phyloP scores from a whole-genome alignment of 2,888 invertebrate species.

The Nemoura dubitans region DNA sequence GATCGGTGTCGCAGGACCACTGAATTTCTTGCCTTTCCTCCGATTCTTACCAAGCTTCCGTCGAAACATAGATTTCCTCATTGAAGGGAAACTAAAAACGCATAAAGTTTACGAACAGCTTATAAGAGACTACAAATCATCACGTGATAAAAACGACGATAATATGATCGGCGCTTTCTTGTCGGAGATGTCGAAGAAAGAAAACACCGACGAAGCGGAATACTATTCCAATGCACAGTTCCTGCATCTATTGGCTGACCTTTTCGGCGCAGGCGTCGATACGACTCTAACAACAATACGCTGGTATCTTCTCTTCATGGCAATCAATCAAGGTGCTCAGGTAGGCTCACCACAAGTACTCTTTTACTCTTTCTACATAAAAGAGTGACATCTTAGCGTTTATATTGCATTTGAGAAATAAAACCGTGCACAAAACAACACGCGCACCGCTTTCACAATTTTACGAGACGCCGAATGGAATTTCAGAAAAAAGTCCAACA shows the following conservation, averaged over 20 bases:
- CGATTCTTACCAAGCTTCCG: conserved; percentile 72
- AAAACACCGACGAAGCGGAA: conserved; percentile 56
- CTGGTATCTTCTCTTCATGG: conserved; percentile 84
- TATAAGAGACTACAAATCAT: conserved; percentile 64
- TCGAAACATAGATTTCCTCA: conserved; percentile 71
- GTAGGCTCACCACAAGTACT: conserved; percentile 57
- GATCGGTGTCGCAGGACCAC: conserved; percentile 82
- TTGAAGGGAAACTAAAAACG: conserved; percentile 76
- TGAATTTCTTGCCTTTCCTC: conserved; percentile 86
- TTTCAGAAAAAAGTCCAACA: conserved; percentile 53
- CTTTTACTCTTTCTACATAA: conserved; percentile 31
- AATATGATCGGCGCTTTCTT: conserved; percentile 74
- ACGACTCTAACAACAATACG: conserved; percentile 81
- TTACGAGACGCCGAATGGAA: background rate
- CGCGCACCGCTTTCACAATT: background rate
- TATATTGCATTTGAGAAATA: conserved; percentile 1
- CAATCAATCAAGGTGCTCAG: conserved; percentile 72
- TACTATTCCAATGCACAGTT: conserved; percentile 75
- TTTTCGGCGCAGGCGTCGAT: conserved; percentile 88
- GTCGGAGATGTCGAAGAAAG: conserved; percentile 64
- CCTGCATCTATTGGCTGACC: conserved; percentile 78
- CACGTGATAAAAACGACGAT: conserved; percentile 55
- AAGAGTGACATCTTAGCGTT: background rate
- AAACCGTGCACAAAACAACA: background rate
- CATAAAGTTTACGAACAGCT: conserved; percentile 77